Conservation (phyloP, 1,140 invertebrate species). For the Euschistus heros region DNA sequence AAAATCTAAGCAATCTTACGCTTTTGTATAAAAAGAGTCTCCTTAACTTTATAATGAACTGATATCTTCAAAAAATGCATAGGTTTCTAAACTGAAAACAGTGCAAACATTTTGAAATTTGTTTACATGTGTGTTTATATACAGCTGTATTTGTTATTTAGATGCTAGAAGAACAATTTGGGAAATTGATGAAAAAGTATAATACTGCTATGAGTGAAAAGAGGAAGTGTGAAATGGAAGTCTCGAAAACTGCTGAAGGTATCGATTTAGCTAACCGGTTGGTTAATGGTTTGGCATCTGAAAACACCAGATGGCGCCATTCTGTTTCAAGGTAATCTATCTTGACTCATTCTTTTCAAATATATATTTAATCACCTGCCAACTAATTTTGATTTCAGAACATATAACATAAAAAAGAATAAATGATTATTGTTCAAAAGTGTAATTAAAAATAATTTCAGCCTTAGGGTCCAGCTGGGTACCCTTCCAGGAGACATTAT, state of each 20-base stretch:
- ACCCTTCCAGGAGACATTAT: constrained; percentile 84
- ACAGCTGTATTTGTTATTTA: constrained; percentile 36
- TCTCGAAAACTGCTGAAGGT: constrained; percentile 67
- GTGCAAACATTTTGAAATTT: too few relatives aligned
- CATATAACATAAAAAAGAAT: too few relatives aligned
- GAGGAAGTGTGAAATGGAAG: constrained; percentile 75
- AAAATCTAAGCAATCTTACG: too few relatives aligned
- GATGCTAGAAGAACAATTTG: constrained; percentile 70
- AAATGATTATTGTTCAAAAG: neutral
- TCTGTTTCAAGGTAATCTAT: constrained; percentile 45
- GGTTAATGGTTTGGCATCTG: constrained; percentile 83
- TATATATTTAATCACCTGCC: too few relatives aligned
- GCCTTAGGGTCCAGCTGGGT: constrained; percentile 15
- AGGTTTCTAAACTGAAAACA: too few relatives aligned
- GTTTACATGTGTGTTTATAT: too few relatives aligned
- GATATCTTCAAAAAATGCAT: too few relatives aligned
- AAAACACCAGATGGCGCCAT: constrained; percentile 76
- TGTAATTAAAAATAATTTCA: constrained; percentile 3
- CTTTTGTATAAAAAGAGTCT: too few relatives aligned
- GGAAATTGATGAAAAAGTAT: constrained; percentile 64
- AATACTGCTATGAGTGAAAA: constrained; percentile 76
- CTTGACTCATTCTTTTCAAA: too few relatives aligned
- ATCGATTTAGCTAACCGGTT: constrained; percentile 87
- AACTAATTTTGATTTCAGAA: too few relatives aligned
- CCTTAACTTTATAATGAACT: too few relatives aligned